Conservation (phyloP, 2,113 vertebrate genomes). For the Passer montanus region DNA sequence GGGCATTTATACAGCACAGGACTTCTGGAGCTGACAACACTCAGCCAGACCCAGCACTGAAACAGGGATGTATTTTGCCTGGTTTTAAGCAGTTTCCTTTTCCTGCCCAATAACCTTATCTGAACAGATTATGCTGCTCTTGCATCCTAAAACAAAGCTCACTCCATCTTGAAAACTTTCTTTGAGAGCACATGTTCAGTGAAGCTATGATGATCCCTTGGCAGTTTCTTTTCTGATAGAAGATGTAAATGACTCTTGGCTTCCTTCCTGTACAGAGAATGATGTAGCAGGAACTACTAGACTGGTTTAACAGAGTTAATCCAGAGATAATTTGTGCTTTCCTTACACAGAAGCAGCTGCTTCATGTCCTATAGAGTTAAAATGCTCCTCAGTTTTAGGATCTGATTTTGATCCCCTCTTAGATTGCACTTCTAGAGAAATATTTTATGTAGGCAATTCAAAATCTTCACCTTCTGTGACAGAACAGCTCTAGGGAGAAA, state of each 20-base stretch:
- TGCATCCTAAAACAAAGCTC: neutral
- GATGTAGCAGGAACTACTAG: neutral
- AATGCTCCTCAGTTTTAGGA: slow-evolving; percentile 26
- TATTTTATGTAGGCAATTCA: slow-evolving; percentile 32
- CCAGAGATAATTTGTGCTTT: slow-evolving; percentile 38
- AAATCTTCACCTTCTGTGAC: slow-evolving; percentile 49
- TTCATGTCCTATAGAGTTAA: slow-evolving; percentile 16
- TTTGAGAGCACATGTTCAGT: neutral
- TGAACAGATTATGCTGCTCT: neutral
- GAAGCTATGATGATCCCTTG: neutral
- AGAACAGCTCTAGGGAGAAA: slow-evolving; percentile 44
- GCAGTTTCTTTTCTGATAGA: slow-evolving; percentile 32
- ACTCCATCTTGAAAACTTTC: neutral
- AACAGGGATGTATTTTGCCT: neutral
- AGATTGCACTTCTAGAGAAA: neutral
- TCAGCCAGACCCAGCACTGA: neutral
- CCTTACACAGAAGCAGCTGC: slow-evolving; percentile 19
- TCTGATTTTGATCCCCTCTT: slow-evolving; percentile 23
- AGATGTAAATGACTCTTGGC: slow-evolving; percentile 26
- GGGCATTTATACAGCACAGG: neutral
- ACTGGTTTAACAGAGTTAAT: slow-evolving; percentile 21
- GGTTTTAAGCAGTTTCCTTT: neutral
- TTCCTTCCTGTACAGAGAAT: slow-evolving; percentile 39
- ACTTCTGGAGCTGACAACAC: neutral
- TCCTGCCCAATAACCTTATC: neutral